Conservation (phyloP, 2,113 vertebrate genomes). For the Dermatemys mawii region DNA sequence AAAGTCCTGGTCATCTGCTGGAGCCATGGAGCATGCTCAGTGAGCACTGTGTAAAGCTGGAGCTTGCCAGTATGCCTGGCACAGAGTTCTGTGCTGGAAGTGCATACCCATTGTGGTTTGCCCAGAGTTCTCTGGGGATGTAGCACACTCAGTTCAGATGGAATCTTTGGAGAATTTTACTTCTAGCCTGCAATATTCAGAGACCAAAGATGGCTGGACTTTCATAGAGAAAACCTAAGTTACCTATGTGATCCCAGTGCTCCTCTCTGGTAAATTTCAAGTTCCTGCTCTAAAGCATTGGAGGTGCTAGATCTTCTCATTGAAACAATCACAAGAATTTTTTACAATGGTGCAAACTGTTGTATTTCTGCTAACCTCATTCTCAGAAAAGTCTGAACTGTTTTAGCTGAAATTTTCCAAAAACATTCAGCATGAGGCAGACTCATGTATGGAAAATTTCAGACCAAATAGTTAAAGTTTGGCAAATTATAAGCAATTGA, state of each 20-base stretch:
- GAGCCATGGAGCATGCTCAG: not conserved
- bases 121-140: not conserved
- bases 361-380: not conserved
- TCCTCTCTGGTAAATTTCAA: not conserved
- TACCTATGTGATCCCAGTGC: not conserved
- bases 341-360: not conserved
- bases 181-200: not conserved
- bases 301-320: not conserved
- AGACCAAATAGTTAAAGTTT: not conserved
- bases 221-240: not conserved
- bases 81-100: too few species aligned
- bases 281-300: not conserved
- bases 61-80: too few species aligned
- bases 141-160: not conserved
- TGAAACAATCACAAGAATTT: not conserved
- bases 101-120: not conserved
- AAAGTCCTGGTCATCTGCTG: not conserved
- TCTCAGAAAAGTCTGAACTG: not conserved
- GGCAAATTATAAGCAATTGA: not conserved
- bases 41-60: not conserved
- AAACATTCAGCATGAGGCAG: not conserved
- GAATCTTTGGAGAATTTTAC: not conserved
- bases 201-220: not conserved
- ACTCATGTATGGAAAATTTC: not conserved
- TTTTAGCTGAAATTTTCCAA: not conserved